Conservation (phyloP, 2,888 invertebrate species). For the Mimachlamys varia region DNA sequence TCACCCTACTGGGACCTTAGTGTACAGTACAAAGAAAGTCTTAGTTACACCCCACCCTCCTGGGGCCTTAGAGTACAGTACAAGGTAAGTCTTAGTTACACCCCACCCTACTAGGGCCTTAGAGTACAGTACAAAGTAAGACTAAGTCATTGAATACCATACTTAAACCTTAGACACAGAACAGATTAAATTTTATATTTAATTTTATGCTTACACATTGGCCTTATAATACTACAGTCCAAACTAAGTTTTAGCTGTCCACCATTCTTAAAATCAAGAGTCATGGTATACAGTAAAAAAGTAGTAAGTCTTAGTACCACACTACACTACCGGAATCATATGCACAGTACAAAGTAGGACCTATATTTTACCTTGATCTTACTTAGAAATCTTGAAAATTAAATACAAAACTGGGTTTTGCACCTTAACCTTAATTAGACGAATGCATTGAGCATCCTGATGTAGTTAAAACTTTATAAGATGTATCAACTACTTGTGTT, state of each 20-base stretch:
- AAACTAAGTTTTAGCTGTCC: background rate
- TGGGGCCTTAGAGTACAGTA: background rate
- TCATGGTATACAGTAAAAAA: too few species aligned
- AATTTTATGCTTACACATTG: too few species aligned
- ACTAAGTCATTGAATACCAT: slow-evolving; percentile 69
- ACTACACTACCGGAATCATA: too few species aligned
- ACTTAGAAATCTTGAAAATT: too few species aligned
- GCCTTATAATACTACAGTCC: too few species aligned
- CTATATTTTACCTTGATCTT: too few species aligned
- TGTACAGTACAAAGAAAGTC: background rate
- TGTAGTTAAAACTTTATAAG: background rate
- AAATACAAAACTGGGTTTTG: too few species aligned
- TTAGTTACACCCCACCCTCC: background rate
- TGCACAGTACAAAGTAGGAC: background rate
- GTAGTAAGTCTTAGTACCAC: background rate
- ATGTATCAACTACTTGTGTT: slow-evolving; percentile 48
- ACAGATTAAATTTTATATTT: background rate
- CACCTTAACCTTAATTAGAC: too few species aligned
- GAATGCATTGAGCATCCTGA: too few species aligned
- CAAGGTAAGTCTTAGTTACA: background rate
- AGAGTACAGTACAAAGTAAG: background rate
- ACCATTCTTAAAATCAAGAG: background rate
- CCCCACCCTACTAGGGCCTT: background rate
- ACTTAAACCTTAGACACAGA: background rate
- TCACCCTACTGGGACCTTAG: background rate